Percentiles rank a stretch among this genome's conserved stretches.
Evolutionary conservation across 1,140 invertebrate genomes (phyloP).

Genomic region (Anastrepha ludens): DNA sequence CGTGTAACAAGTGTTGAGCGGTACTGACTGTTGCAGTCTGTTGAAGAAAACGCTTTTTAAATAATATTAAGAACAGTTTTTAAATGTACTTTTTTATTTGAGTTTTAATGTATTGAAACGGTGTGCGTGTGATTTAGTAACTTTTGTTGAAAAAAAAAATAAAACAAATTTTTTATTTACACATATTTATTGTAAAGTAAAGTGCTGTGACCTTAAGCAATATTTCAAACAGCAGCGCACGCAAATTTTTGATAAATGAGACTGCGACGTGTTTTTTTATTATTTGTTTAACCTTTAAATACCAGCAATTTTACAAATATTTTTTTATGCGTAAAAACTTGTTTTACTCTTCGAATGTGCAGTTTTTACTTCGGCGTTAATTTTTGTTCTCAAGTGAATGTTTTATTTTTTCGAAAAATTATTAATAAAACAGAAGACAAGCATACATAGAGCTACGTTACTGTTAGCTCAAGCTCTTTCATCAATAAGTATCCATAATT

Average conservation of each 20-base stretch:
- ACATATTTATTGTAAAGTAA: neutral
- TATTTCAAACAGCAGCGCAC: neutral
- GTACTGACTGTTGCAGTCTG: conserved; percentile 37
- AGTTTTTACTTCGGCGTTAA: neutral
- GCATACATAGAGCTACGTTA: neutral
- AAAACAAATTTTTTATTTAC: neutral
- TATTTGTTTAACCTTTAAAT: conserved; percentile 19
- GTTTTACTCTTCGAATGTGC: neutral
- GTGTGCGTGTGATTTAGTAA: neutral
- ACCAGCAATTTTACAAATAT: neutral
- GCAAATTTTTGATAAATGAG: conserved; percentile 13
- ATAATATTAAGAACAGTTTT: neutral
- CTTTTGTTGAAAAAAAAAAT: neutral
- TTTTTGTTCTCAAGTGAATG: no score
- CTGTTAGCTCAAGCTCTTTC: neutral
- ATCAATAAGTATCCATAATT: neutral
- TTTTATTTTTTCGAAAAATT: neutral
- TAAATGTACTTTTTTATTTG: neutral
- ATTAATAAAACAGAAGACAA: neutral
- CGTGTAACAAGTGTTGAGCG: conserved; percentile 53
- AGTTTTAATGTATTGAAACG: neutral
- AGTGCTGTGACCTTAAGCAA: conserved; percentile 39
- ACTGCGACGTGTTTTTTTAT: neutral
- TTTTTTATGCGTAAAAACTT: neutral
- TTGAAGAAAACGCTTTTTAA: conserved; percentile 3